Conservation (phyloP, 2,113 vertebrate species). For the Scytalopus superciliaris region DNA sequence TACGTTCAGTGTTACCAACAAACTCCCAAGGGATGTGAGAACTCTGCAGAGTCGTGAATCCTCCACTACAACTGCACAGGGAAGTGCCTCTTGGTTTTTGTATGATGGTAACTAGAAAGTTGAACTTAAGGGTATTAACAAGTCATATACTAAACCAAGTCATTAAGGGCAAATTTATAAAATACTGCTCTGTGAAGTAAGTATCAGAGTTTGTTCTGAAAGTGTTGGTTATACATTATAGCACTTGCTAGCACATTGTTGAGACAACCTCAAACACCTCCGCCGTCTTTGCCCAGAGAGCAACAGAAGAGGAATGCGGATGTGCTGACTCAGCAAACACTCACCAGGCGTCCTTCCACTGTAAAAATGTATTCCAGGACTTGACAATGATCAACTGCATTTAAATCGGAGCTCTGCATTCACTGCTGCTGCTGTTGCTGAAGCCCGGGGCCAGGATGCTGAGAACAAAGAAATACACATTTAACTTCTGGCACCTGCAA, state of each 20-base stretch:
- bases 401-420: accelerated
- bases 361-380: not conserved
- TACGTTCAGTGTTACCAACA: not conserved
- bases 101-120: not conserved
- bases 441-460: not conserved
- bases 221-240: not conserved
- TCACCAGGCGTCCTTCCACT: not conserved
- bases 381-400: not conserved
- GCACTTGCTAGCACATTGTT: accelerated
- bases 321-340: not conserved
- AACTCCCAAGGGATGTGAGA: not conserved
- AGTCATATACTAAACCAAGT: not conserved
- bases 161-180: not conserved
- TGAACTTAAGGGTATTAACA: not conserved
- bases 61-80: not conserved
- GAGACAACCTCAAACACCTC: not conserved
- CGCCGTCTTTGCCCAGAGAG: too few relatives aligned
- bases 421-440: not conserved
- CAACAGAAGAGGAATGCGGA: not conserved
- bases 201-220: not conserved
- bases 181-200: not conserved
- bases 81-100: not conserved
- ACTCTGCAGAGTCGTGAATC: not conserved
- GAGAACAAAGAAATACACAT: not conserved
- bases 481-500: not conserved